Conservation (phyloP, 1,140 invertebrate genomes). For the Andrena cerasifolii region DNA sequence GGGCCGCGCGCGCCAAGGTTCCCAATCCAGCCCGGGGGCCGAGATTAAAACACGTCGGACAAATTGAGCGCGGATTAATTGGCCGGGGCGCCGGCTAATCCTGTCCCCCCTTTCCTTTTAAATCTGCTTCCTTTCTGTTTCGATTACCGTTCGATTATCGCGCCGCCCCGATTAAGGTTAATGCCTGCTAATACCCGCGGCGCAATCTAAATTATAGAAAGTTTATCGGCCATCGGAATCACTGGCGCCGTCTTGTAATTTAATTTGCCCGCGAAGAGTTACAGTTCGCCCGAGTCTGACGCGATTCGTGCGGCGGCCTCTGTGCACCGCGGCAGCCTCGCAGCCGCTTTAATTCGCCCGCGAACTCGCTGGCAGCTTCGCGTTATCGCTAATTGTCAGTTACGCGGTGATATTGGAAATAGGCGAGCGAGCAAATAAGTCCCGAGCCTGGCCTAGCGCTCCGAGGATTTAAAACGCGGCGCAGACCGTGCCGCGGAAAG, state of each 20-base stretch:
- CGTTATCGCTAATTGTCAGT: no score
- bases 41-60: background rate
- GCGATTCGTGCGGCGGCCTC: background rate
- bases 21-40: background rate
- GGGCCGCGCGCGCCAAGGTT: background rate
- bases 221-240: slow-evolving; percentile 32
- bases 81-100: slow-evolving; percentile 23
- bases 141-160: background rate
- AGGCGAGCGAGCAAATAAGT: no score
- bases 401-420: no score
- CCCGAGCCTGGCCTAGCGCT: no score
- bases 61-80: slow-evolving; percentile 30
- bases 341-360: no score
- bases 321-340: no score
- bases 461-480: no score
- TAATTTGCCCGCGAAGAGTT: slow-evolving; percentile 27
- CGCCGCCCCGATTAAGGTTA: slow-evolving; percentile 29
- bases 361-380: no score
- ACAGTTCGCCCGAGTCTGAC: slow-evolving; percentile 21
- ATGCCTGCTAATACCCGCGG: slow-evolving; percentile 13
- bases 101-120: slow-evolving; percentile 9
- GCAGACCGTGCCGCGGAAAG: no score
- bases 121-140: background rate
- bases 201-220: slow-evolving; percentile 28
- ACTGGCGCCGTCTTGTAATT: slow-evolving; percentile 8